phyloP scores from a whole-genome alignment of 1,140 invertebrate species.

The Thaumatotibia leucotreta region DNA sequence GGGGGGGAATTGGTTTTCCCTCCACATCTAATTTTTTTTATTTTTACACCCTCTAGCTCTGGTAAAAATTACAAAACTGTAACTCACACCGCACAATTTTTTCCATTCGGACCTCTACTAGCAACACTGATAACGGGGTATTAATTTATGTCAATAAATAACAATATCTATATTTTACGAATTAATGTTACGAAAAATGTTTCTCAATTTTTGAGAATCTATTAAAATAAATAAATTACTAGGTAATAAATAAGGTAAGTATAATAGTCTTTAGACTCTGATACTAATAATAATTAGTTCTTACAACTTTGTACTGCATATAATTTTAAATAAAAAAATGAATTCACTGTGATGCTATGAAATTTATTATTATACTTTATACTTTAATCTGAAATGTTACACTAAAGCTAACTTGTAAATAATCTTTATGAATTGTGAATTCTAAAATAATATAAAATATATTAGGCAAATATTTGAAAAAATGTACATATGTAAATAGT shows the following conservation, averaged over 20 bases:
- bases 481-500: constrained; percentile 14
- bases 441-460: constrained; percentile 5
- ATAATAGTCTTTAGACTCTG: neutral
- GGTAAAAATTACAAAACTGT: too few relatives aligned
- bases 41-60: too few relatives aligned
- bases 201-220: neutral
- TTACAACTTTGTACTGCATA: constrained; percentile 4
- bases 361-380: constrained; percentile 53
- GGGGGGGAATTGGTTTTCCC: too few relatives aligned
- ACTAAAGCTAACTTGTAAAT: constrained; percentile 20
- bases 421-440: constrained; percentile 11
- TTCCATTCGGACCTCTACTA: too few relatives aligned
- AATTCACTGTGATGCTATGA: constrained; percentile 71
- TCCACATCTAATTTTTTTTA: too few relatives aligned
- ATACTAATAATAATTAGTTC: neutral
- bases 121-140: neutral
- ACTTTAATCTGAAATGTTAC: constrained; percentile 16
- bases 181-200: neutral
- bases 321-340: constrained; percentile 43
- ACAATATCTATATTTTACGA: neutral
- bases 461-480: constrained; percentile 13
- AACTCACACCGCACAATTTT: too few relatives aligned
- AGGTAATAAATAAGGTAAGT: neutral
- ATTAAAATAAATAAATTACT: neutral
- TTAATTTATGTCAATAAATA: neutral